Evolutionary conservation across 1,140 invertebrate species (phyloP).

Genomic region (Drosophila miranda): DNA sequence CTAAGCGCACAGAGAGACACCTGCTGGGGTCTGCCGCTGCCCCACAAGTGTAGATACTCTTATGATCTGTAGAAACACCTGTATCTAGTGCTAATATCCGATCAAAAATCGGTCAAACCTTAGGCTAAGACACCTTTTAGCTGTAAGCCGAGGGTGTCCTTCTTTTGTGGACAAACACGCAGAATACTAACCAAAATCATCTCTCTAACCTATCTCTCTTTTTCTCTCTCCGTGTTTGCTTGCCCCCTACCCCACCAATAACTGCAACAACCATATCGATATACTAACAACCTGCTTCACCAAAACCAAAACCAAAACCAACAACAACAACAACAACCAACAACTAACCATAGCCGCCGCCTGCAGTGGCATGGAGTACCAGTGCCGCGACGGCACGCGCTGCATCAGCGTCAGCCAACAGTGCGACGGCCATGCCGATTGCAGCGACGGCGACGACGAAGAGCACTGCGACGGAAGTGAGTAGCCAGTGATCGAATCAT

Average conservation of each 20-base stretch:
- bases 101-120: too few species aligned
- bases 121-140: too few species aligned
- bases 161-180: too few species aligned
- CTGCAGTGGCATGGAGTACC: slow-evolving; percentile 85
- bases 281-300: slow-evolving; percentile 19
- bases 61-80: not conserved
- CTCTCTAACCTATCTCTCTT: slow-evolving; percentile 6
- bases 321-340: slow-evolving; percentile 19
- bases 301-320: slow-evolving; percentile 7
- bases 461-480: slow-evolving; percentile 84
- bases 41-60: slow-evolving; percentile 2
- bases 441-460: slow-evolving; percentile 89
- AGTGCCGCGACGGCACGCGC: slow-evolving; percentile 84
- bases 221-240: slow-evolving; percentile 27
- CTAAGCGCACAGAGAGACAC: too few species aligned
- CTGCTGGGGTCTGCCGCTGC: not conserved
- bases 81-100: too few species aligned
- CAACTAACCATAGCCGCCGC: slow-evolving; percentile 82
- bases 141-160: too few species aligned
- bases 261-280: slow-evolving; percentile 19
- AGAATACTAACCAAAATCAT: too few species aligned
- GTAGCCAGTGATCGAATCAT: slow-evolving; percentile 42
- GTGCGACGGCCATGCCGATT: slow-evolving; percentile 89
- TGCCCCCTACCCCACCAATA: slow-evolving; percentile 11
- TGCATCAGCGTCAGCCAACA: slow-evolving; percentile 82